These are phyloP conservation scores for Falco berigora DNA, from an alignment of 2,797 vertebrate genomes.

Conservation along the genomic window DNA sequence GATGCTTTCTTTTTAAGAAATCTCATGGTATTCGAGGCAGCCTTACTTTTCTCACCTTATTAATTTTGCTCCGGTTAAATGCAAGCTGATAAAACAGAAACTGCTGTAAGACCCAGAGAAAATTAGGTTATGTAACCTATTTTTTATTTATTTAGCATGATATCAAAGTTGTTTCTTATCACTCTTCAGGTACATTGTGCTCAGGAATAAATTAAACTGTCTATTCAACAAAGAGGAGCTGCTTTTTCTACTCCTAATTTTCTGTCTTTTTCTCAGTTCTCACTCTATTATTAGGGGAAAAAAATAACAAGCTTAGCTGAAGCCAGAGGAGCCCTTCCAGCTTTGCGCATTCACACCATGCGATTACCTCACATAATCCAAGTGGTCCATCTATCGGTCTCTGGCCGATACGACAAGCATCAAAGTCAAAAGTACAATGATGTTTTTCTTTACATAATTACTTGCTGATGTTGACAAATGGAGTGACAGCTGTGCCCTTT, in stretches of 20 bases:
- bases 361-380: neutral
- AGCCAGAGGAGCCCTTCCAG: neutral
- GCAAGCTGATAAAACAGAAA: conserved; percentile 27
- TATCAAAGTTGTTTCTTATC: conserved; percentile 59
- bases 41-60: neutral
- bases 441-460: conserved; percentile 21
- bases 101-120: neutral
- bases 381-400: conserved; percentile 54
- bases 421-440: neutral
- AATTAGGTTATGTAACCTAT: conserved; percentile 29
- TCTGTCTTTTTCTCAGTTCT: conserved; percentile 33
- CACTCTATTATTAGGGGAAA: conserved; percentile 22
- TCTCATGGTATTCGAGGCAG: neutral
- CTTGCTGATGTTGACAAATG: conserved; percentile 39
- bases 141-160: conserved; percentile 57
- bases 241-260: conserved; percentile 38
- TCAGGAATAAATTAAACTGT: conserved; percentile 55
- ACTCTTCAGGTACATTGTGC: conserved; percentile 38
- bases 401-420: neutral
- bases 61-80: conserved; percentile 13
- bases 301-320: conserved; percentile 1
- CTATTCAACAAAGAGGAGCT: conserved; percentile 34
- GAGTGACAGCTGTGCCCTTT: conserved; percentile 39
- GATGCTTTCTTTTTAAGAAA: neutral
- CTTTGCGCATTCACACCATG: accelerated